A percentile compares a stretch with the other conserved stretches of the same genome.
Conservation (phyloP, 2,113 vertebrate genomes). For the Malurus elegans region DNA sequence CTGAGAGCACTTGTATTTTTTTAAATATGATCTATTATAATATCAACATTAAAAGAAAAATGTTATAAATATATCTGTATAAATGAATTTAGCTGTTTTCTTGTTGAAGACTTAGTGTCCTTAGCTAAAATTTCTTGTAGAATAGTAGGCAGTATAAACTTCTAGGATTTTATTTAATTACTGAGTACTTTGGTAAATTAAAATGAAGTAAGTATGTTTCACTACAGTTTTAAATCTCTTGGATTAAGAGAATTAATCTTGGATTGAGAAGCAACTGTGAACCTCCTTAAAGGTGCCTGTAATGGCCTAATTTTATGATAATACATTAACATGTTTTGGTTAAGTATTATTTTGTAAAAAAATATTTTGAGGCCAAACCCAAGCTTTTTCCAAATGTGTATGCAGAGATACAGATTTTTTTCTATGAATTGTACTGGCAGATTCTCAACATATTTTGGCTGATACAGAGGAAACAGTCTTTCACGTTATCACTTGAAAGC, state of each 20-base stretch:
- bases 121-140: not conserved
- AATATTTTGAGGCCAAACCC: not conserved
- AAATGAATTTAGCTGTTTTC: not conserved
- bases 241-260: not conserved
- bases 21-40: not conserved
- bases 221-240: not conserved
- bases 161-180: conserved; percentile 17
- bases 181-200: not conserved
- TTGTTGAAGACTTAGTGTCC: not conserved
- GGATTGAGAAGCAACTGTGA: not conserved
- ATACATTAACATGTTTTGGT: not conserved
- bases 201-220: not conserved
- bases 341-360: not conserved
- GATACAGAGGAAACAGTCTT: not conserved
- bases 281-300: not conserved
- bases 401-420: not conserved
- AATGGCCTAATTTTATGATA: not conserved
- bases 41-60: not conserved
- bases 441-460: conserved; percentile 29
- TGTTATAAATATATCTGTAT: not conserved
- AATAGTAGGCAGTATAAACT: not conserved
- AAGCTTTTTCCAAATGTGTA: not conserved
- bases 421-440: not conserved
- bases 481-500: conserved; percentile 4
- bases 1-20: not conserved